These are phyloP conservation scores for Salvator merianae DNA, from an alignment of 2,113 vertebrate genomes.

Conservation along the genomic window DNA sequence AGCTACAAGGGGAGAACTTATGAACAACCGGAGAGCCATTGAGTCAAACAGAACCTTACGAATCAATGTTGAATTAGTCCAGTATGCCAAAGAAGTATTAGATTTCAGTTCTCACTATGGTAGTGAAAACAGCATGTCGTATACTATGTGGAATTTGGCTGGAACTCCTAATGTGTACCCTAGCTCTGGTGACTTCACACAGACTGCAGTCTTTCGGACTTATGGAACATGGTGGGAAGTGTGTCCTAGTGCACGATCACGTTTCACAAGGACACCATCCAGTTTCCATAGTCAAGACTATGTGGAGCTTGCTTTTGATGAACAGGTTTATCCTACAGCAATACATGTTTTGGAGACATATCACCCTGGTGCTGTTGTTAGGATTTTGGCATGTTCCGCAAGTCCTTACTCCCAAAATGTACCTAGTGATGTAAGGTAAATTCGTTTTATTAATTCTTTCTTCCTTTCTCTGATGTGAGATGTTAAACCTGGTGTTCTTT, in stretches of 20 bases:
- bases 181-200: conserved; percentile 96
- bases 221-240: conserved; percentile 96
- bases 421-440: conserved; percentile 92
- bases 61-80: conserved; percentile 89
- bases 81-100: conserved; percentile 96
- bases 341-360: conserved; percentile 96
- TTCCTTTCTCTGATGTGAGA: background rate
- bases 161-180: conserved; percentile 95
- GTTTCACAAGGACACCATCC: conserved; percentile 84
- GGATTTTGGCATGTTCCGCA: conserved; percentile 95
- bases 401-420: conserved; percentile 94
- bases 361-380: conserved; percentile 93
- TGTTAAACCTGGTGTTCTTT: background rate
- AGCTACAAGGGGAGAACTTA: conserved; percentile 89
- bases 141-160: conserved; percentile 98
- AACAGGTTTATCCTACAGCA: conserved; percentile 93
- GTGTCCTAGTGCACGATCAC: conserved; percentile 82
- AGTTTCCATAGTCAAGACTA: conserved; percentile 94
- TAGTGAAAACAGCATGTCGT: conserved; percentile 98
- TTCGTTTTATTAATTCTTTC: conserved; percentile 21
- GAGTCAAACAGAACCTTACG: conserved; percentile 87
- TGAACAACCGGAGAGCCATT: conserved; percentile 90
- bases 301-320: conserved; percentile 94
- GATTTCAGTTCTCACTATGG: conserved; percentile 99
- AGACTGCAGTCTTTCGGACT: conserved; percentile 94